A percentile compares a stretch with the other conserved stretches of the same genome.
These are phyloP conservation scores for Pogoniulus pusillus DNA, from an alignment of 2,797 vertebrate genomes.

Conservation along the genomic window DNA sequence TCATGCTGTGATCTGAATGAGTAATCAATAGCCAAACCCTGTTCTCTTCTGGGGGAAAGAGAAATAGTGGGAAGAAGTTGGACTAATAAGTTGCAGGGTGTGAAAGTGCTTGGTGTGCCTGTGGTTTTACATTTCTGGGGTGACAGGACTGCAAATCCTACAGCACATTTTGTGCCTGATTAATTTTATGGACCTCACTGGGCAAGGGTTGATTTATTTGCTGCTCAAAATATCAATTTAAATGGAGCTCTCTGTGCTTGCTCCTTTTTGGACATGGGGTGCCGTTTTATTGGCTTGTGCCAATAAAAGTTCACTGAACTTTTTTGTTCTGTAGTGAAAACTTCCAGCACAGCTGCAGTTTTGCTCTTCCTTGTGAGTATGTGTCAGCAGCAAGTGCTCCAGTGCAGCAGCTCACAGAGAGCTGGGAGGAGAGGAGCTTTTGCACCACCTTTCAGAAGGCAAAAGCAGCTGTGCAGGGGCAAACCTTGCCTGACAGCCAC, in stretches of 20 bases:
- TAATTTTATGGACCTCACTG: constrained; percentile 37
- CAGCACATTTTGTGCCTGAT: background rate
- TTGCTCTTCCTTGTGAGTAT: background rate
- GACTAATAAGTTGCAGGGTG: background rate
- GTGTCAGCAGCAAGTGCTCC: background rate
- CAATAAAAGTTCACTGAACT: background rate
- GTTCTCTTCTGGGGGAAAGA: background rate
- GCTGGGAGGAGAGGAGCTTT: background rate
- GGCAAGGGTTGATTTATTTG: constrained; percentile 42
- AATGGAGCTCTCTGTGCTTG: background rate
- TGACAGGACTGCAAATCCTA: background rate
- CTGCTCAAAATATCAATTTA: constrained; percentile 34
- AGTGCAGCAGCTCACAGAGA: background rate
- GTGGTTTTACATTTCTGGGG: constrained; percentile 29
- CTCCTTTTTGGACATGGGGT: constrained; percentile 12
- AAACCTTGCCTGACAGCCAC: background rate
- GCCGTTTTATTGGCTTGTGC: constrained; percentile 32
- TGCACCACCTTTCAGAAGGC: background rate
- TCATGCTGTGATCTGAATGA: constrained; percentile 29
- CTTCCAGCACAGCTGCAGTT: background rate
- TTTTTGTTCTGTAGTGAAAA: constrained; percentile 7
- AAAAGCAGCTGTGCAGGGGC: background rate
- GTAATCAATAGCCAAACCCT: constrained; percentile 18
- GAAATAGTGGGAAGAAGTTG: background rate
- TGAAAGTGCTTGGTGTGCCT: background rate